These are phyloP conservation scores for Dromococcyx pavoninus DNA, from an alignment of 2,797 vertebrate genomes.

Conservation along the genomic window DNA sequence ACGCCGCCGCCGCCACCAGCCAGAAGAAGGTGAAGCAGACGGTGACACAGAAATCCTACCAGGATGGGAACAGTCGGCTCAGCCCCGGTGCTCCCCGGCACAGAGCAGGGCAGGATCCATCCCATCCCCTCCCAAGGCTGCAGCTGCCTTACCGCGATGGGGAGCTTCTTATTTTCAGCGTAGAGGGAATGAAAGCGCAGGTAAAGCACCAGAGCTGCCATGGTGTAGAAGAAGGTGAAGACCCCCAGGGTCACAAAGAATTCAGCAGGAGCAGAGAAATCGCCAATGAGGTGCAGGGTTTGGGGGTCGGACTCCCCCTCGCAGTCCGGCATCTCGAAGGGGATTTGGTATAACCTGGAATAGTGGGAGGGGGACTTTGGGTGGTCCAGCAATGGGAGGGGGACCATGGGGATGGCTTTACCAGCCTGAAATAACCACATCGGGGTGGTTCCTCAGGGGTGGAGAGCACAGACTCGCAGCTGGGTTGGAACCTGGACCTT, in stretches of 20 bases:
- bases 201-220: conserved; percentile 85
- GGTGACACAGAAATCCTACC: conserved; percentile 89
- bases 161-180: conserved; percentile 79
- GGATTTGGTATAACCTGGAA: conserved; percentile 81
- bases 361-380: neutral
- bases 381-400: rapidly evolving
- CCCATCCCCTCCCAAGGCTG: rapidly evolving
- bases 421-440: rapidly evolving
- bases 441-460: neutral
- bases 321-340: conserved; percentile 81
- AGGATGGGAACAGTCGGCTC: neutral
- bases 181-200: conserved; percentile 89
- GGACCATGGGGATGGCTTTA: neutral
- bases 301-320: neutral
- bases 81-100: neutral
- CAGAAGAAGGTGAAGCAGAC: conserved; percentile 91
- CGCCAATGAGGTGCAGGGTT: conserved; percentile 77
- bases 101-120: neutral
- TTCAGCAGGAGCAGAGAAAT: conserved; percentile 86
- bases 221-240: conserved; percentile 89
- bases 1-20: conserved; percentile 92
- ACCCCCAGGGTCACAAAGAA: conserved; percentile 91
- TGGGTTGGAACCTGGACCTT: rapidly evolving
- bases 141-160: conserved; percentile 80
- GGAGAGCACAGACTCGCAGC: neutral